phyloP scores from a whole-genome alignment of 2,113 vertebrate genomes.

The Nycticorax nycticorax region DNA sequence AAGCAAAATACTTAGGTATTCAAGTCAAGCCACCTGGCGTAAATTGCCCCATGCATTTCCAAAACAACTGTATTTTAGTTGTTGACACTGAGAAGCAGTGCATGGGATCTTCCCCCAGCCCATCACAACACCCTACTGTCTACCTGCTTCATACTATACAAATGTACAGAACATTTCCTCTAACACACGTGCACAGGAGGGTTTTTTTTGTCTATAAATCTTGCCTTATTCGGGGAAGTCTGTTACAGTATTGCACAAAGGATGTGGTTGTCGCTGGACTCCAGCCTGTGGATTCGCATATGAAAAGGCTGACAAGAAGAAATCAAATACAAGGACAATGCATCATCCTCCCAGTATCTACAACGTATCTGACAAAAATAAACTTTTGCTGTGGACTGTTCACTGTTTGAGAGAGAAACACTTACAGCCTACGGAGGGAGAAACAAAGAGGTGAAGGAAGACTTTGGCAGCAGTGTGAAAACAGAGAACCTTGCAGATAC shows the following conservation, averaged over 20 bases:
- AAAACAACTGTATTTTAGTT: background rate
- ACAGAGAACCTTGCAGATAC: background rate
- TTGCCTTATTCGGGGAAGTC: background rate
- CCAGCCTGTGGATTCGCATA: background rate
- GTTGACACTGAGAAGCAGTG: background rate
- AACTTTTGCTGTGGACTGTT: background rate
- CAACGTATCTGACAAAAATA: background rate
- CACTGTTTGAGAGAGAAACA: background rate
- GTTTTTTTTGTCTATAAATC: background rate
- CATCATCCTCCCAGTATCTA: background rate
- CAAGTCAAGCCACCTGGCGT: background rate
- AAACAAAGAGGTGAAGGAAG: background rate
- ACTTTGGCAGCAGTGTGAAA: background rate
- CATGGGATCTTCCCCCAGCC: background rate
- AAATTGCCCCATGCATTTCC: background rate
- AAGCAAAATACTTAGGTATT: background rate
- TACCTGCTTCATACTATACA: background rate
- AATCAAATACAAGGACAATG: background rate
- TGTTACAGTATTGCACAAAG: background rate
- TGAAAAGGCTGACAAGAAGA: background rate
- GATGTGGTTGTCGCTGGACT: background rate
- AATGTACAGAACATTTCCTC: background rate
- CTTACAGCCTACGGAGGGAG: background rate
- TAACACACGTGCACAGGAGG: background rate
- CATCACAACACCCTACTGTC: background rate